A percentile compares a stretch with the other conserved stretches of the same genome.
Conservation (phyloP, 2,888 invertebrate genomes). For the Drosophila peninsularis region DNA sequence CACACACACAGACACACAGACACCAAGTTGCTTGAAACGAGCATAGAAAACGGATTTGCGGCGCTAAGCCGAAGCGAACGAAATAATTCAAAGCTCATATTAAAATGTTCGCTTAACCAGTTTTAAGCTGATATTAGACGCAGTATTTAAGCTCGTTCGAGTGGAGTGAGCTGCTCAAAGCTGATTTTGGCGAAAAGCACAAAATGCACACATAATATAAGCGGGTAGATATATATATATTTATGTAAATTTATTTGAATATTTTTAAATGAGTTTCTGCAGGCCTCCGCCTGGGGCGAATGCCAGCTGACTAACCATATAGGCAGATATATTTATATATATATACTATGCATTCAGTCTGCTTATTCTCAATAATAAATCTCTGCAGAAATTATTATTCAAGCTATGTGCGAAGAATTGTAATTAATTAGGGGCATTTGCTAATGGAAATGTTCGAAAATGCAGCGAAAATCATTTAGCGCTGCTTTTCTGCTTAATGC, state of each 20-base stretch:
- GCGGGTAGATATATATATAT: neutral
- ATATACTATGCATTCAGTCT: too few relatives aligned
- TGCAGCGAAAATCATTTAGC: conserved; percentile 2
- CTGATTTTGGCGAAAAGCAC: neutral
- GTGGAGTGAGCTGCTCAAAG: neutral
- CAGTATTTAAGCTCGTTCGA: neutral
- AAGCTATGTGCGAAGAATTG: neutral
- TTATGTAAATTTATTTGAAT: too few relatives aligned
- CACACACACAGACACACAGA: too few relatives aligned
- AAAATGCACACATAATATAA: neutral
- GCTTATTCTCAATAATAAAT: neutral
- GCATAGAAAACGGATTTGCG: neutral
- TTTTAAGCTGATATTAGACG: neutral
- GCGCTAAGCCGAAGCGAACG: neutral
- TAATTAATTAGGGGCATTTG: neutral
- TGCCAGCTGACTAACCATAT: too few relatives aligned
- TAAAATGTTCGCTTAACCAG: neutral
- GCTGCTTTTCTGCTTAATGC: neutral
- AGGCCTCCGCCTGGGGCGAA: too few relatives aligned
- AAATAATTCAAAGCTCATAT: neutral
- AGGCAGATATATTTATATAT: too few relatives aligned
- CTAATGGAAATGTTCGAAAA: neutral
- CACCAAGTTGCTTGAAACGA: neutral
- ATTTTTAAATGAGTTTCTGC: too few relatives aligned
- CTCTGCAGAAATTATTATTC: neutral